Evolutionary conservation across 2,888 invertebrate genomes (phyloP), one percentile per base, ranked within the genome.

Genomic region (Idaea straminata): DNA sequence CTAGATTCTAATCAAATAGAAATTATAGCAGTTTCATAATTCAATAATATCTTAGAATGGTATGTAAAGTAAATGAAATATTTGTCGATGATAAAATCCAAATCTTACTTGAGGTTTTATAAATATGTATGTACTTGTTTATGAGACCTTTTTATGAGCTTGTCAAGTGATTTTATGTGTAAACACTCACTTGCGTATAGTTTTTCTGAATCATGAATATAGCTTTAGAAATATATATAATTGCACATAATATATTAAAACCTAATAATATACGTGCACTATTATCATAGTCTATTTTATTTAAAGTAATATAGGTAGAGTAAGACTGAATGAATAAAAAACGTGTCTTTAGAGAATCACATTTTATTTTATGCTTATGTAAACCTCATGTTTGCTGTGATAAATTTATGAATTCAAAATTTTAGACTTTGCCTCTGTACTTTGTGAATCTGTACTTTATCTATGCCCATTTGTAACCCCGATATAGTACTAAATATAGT

Each of bases 291-390:
- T 81, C 77, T 74, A 83, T 79, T 81, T 83, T 83, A 83, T 83
- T 81, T 80, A 83, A 80, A 80, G 79, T 82, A 77, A 78, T 72
- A 77, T 77, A 83, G 75, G 84, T 91, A 91, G 90, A 79, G 76
- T 91, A 91, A 91, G 91, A 91, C 91, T 92, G 91, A 91, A 82
- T 80, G 81, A 84, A 83, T 77, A 78, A 80, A 79, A 80, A 82
- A 74, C 77, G 78, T 82, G 80, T 82, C 77, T 80, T 79, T 83
- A 85, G 81, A 79, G 69, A 71, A 69, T 77, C 75, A 60, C 62
- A 70, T 71, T 68, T 73, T 73, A 71, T 78, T 78, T 81, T 79
- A 72, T 82, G 86, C 86, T 86, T 87, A 69, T 81, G 78, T 83
- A 80, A 81, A 84, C 83, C 84, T 87, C 85, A 82, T 83, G 75